phyloP scores from a whole-genome alignment of 2,888 invertebrate genomes.

The Polymixis flavicincta region DNA sequence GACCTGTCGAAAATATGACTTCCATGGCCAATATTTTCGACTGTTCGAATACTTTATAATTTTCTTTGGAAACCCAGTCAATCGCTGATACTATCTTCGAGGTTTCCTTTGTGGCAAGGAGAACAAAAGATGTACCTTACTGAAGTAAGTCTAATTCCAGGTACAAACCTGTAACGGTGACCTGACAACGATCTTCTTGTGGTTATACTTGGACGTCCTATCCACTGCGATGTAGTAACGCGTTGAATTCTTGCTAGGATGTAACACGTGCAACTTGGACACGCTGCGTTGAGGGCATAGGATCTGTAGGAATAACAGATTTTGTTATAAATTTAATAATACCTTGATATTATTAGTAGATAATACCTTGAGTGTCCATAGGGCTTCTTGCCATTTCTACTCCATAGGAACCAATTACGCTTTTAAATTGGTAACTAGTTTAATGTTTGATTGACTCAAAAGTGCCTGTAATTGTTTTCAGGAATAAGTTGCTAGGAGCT shows the following conservation, averaged over 20 bases:
- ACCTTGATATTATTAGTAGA: too few relatives aligned
- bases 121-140: background rate
- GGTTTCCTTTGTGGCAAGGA: too few relatives aligned
- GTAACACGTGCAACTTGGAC: conserved; percentile 92
- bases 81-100: background rate
- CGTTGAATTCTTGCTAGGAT: conserved; percentile 91
- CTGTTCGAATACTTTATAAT: too few relatives aligned
- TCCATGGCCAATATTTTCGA: too few relatives aligned
- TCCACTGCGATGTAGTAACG: conserved; percentile 93
- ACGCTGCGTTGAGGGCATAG: conserved; percentile 92
- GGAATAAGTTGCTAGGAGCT: background rate
- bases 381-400: too few relatives aligned
- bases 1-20: background rate
- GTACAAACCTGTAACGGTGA: conserved; percentile 93
- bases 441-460: background rate
- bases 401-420: background rate
- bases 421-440: background rate
- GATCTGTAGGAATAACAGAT: conserved; percentile 77
- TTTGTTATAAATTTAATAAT: background rate
- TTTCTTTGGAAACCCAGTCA: too few relatives aligned
- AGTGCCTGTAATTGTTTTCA: background rate
- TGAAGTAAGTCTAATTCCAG: background rate
- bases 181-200: conserved; percentile 92
- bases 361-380: too few relatives aligned
- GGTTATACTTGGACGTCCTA: conserved; percentile 90